Evolutionary conservation across 1,140 invertebrate genomes (phyloP).

Genomic region (Drosophila insularis): DNA sequence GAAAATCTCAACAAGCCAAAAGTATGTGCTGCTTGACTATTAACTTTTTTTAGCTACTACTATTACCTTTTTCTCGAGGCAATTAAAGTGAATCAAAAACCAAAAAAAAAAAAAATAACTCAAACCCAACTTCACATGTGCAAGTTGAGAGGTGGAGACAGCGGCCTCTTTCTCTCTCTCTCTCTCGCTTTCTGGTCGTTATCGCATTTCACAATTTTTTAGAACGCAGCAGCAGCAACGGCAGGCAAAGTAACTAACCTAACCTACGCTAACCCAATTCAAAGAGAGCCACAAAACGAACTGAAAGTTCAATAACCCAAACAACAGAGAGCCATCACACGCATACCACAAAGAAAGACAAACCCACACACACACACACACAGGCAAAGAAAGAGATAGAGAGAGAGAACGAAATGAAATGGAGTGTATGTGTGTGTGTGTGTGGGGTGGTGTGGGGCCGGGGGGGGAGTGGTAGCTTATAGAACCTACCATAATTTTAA

Average conservation of each 20-base stretch:
- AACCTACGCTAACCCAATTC: slow-evolving; percentile 29
- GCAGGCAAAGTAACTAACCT: slow-evolving; percentile 13
- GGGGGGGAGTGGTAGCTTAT: neutral
- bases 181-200: slow-evolving; percentile 32
- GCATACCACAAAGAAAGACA: slow-evolving; percentile 19
- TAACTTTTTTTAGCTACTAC: slow-evolving; percentile 2
- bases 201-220: slow-evolving; percentile 65
- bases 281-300: slow-evolving; percentile 46
- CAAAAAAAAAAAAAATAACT: too few relatives aligned
- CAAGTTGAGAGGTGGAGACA: too few relatives aligned
- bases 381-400: neutral
- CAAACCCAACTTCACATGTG: neutral
- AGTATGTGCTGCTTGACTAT: neutral
- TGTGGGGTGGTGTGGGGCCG: neutral
- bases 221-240: slow-evolving; percentile 33
- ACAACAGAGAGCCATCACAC: slow-evolving; percentile 5
- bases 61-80: slow-evolving; percentile 23
- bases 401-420: slow-evolving; percentile 4
- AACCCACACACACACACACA: neutral
- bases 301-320: slow-evolving; percentile 37
- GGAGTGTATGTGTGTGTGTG: neutral
- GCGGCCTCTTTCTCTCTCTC: too few relatives aligned
- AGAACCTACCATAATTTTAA: slow-evolving; percentile 11
- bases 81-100: slow-evolving; percentile 64
- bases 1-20: neutral